Evolutionary conservation across 2,797 vertebrate genomes (phyloP), one percentile per base, ranked within the genome.

Genomic region (Sibirionetta formosa): DNA sequence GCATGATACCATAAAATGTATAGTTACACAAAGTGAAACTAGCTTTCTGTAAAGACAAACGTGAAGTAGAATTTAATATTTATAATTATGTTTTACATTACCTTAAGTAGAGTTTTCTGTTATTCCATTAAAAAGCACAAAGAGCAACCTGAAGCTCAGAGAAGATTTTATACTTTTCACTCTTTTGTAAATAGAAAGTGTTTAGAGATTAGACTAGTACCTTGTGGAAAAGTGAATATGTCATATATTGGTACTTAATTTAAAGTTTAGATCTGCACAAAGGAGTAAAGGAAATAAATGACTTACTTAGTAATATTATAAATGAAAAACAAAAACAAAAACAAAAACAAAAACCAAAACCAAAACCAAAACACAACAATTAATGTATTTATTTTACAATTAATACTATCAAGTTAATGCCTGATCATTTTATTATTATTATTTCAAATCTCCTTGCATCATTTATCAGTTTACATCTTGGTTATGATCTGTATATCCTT

Each of bases 281-380:
- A 93, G 48, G 3, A 86, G 4, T 14, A 29, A 68, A 79, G 8
- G 48, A 88, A 94, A 88, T 20, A 48, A 76, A 36, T 80, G 11
- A 5, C 3, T 79, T 76, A 61, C 53, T 88, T 88, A 9, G 66
- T 40, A 64, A 48, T 33, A 24, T 29, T 14, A 17, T 11, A 33
- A 56, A 20, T 5, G 0, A 7, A 36, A 54, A 35, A n/a, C n/a
- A n/a, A 1, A 1, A 1, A 40, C 7, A 22, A 24, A 18, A 4
- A 5, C 31, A 50, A 20, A 50, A 35, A 1, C 0, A 26, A n/a
- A 15, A 4, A 5, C 33, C 44, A 17, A 42, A 54, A n/a, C 1
- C 1, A 26, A n/a, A 40, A 40, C 38, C 38, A 40, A 9, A 40
- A 40, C 38, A 40, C 35, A 40, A 18, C 35, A 50, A 20, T 22